phyloP scores from a whole-genome alignment of 1,140 invertebrate species.

The Conus ventricosus region DNA sequence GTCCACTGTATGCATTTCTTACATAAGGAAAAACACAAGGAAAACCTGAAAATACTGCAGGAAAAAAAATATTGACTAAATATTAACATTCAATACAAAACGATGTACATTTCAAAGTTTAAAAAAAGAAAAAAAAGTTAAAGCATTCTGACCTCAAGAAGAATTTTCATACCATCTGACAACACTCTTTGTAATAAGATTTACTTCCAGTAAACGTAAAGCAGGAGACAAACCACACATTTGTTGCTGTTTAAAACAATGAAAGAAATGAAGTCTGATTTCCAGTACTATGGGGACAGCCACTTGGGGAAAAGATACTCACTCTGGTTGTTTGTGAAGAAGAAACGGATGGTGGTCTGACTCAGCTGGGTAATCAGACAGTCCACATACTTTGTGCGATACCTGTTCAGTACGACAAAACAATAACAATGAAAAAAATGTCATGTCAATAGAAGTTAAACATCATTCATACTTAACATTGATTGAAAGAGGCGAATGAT shows the following conservation, averaged over 20 bases:
- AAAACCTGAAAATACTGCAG: not conserved
- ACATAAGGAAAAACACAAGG: not conserved
- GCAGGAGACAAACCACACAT: too few relatives aligned
- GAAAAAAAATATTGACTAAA: too few relatives aligned
- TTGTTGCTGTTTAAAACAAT: too few relatives aligned
- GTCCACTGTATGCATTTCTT: not conserved
- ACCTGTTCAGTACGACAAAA: slow-evolving; percentile 17
- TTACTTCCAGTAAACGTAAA: too few relatives aligned
- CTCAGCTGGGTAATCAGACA: slow-evolving; percentile 52
- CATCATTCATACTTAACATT: not conserved
- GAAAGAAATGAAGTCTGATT: too few relatives aligned
- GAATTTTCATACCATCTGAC: too few relatives aligned
- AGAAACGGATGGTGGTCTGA: slow-evolving; percentile 56
- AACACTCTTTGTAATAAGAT: too few relatives aligned
- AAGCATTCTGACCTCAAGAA: too few relatives aligned
- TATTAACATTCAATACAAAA: not conserved
- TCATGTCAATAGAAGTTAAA: not conserved
- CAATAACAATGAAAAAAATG: not conserved
- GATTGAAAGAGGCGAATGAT: not conserved
- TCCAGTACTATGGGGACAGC: too few relatives aligned
- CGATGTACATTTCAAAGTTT: not conserved
- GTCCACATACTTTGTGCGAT: slow-evolving; percentile 58
- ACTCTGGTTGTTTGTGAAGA: slow-evolving; percentile 60
- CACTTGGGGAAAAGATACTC: not conserved
- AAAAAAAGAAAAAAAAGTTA: too few relatives aligned